Evolutionary conservation across 2,888 invertebrate species (phyloP).

Genomic region (Masnerella sp.): DNA sequence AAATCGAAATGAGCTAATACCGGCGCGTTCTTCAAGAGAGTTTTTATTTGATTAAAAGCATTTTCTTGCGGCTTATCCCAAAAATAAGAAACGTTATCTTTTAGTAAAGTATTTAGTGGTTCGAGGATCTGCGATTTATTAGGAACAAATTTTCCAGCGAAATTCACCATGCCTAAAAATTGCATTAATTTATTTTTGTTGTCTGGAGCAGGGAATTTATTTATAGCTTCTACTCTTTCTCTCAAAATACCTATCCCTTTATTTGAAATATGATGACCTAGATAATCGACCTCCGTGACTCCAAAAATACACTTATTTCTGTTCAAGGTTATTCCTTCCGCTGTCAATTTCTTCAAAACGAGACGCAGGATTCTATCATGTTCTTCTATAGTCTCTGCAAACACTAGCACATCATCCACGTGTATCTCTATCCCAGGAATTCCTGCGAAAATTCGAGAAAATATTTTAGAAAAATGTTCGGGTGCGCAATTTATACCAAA

Average conservation of each 20-base stretch:
- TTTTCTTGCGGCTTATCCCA: neutral
- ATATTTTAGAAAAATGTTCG: constrained; percentile 54
- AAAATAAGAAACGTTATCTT: constrained; percentile 34
- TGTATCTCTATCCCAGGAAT: constrained; percentile 47
- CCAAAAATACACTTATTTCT: constrained; percentile 66
- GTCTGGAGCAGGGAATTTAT: constrained; percentile 58
- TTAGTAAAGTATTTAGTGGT: constrained; percentile 59
- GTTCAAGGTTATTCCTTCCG: constrained; percentile 64
- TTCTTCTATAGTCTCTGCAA: constrained; percentile 55
- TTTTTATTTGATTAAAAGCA: neutral
- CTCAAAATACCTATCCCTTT: constrained; percentile 57
- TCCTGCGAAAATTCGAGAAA: constrained; percentile 40
- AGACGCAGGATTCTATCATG: constrained; percentile 60
- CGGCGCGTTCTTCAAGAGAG: neutral
- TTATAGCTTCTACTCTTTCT: constrained; percentile 59
- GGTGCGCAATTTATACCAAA: constrained; percentile 61
- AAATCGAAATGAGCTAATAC: neutral
- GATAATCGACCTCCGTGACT: constrained; percentile 58
- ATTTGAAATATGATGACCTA: constrained; percentile 64
- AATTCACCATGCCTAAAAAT: constrained; percentile 63
- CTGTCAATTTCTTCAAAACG: constrained; percentile 59
- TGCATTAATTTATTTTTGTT: constrained; percentile 61
- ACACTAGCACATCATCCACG: constrained; percentile 59
- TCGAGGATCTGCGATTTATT: constrained; percentile 62
- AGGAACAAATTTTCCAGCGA: constrained; percentile 59